A percentile compares a stretch with the other conserved stretches of the same genome.
phyloP scores from a whole-genome alignment of 2,113 vertebrate genomes.

The Canis aureus region DNA sequence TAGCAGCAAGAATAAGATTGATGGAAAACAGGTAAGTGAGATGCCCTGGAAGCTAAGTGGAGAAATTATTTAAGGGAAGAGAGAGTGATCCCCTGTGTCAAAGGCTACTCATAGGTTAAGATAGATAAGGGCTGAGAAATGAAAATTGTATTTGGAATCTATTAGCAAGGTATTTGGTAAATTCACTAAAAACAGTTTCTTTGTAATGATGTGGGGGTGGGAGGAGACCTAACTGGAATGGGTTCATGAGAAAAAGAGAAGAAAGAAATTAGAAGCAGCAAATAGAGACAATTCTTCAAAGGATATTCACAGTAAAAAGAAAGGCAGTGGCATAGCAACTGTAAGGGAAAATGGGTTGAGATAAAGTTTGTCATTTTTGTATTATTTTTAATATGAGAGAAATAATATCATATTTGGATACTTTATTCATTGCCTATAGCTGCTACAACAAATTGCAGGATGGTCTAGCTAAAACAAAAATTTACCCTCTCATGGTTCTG shows the following conservation, averaged over 20 bases:
- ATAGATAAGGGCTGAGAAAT: constrained; percentile 55
- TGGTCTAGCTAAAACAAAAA: not conserved
- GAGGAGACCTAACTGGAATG: not conserved
- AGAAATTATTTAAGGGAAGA: not conserved
- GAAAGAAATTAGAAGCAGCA: not conserved
- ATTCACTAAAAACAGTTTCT: not conserved
- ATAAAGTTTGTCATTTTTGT: not conserved
- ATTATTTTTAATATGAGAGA: not conserved
- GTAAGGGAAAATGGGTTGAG: not conserved
- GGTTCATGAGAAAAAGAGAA: not conserved
- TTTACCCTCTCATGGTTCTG: not conserved
- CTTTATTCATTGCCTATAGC: not conserved
- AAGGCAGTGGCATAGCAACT: not conserved
- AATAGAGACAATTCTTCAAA: not conserved
- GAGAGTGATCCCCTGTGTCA: not conserved
- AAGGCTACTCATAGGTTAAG: not conserved
- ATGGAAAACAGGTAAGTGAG: not conserved
- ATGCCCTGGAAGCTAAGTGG: not conserved
- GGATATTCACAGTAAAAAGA: not conserved
- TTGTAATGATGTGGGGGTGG: not conserved
- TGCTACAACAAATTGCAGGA: not conserved
- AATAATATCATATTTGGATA: not conserved
- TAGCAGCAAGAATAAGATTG: not conserved
- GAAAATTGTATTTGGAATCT: constrained; percentile 55
- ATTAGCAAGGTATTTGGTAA: constrained; percentile 32